Conservation (phyloP, 2,888 invertebrate genomes). For the Chrysina gloriosa region DNA sequence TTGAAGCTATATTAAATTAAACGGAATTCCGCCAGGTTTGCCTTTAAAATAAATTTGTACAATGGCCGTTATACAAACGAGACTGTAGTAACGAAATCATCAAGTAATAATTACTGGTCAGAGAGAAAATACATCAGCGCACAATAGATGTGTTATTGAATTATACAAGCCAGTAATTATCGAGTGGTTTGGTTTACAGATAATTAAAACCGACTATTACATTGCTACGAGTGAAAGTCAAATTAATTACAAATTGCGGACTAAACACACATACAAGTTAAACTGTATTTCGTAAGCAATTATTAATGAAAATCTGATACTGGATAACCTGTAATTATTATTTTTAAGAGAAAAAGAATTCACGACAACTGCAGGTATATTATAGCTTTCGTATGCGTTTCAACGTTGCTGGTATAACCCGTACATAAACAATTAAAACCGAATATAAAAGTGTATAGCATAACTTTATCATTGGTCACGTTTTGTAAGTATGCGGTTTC, state of each 20-base stretch:
- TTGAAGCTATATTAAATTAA: no score
- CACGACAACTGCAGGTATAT: conserved; percentile 18
- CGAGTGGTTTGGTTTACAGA: conserved; percentile 32
- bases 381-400: conserved; percentile 1
- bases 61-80: not conserved
- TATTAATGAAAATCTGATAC: conserved; percentile 24
- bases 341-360: not conserved
- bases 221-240: conserved; percentile 21
- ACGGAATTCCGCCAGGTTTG: no score
- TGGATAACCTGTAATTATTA: conserved; percentile 19
- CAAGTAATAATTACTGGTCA: conserved; percentile 10
- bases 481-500: not conserved
- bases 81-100: not conserved
- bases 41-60: no score
- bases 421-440: not conserved
- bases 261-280: not conserved
- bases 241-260: conserved; percentile 23
- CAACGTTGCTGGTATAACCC: not conserved
- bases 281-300: conserved; percentile 22
- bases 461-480: not conserved
- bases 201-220: conserved; percentile 28
- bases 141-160: conserved; percentile 29
- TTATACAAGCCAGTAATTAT: conserved; percentile 30
- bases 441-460: not conserved
- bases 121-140: conserved; percentile 13